Base-by-base conservation (phyloP, 2,888 invertebrate genomes). In the Diadegma fenestrale region DNA sequence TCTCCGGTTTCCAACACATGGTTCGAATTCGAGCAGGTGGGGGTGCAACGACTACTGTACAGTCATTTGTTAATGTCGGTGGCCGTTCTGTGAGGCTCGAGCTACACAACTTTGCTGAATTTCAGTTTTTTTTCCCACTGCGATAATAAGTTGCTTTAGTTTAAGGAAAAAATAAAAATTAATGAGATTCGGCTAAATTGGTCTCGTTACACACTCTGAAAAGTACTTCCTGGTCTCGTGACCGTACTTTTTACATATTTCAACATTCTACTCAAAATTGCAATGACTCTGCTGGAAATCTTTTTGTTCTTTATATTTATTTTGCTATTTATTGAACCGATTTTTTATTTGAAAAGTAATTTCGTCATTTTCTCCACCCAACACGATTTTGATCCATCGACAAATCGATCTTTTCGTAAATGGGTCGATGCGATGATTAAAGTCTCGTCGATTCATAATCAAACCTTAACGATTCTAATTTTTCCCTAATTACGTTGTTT, bases 51-150 rank as follows among this genome's bases (percentile, higher is more conserved):
- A n/a, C 30, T 48, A 41, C 33, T 43, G 1, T 54, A 54, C 37
- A 45, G 75, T 45, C 43, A 75, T 45, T 75, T 63, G 63, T 43
- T 75, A 63, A 63, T 63, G 75, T 45, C 61, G n/a, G 61, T 43
- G 43, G 43, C 45, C 43, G 26, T 45, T 54, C 22, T 63, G 63
- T 12, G 22, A n/a, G 63, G 26, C 14, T 43, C 33, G 43, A 61
- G 63, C 37, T 41, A 33, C 75, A 48, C 64, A 64, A 76, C 48
- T 51, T 33, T n/a, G n/a, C 51, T 30, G 10, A 43, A 48, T 30
- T 45, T 48, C n/a, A 33, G 51, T 51, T 51, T 69, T 68, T 48
- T 69, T 66, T 14, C 14, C 45, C 10, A 58, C 58, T 58, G 26
- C 14, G 12, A 0, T 58, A 58, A 58, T 58, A 26, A 26, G 58